Base-by-base conservation (phyloP, 2,113 vertebrate species). In the Apistogramma diplotaenia region DNA sequence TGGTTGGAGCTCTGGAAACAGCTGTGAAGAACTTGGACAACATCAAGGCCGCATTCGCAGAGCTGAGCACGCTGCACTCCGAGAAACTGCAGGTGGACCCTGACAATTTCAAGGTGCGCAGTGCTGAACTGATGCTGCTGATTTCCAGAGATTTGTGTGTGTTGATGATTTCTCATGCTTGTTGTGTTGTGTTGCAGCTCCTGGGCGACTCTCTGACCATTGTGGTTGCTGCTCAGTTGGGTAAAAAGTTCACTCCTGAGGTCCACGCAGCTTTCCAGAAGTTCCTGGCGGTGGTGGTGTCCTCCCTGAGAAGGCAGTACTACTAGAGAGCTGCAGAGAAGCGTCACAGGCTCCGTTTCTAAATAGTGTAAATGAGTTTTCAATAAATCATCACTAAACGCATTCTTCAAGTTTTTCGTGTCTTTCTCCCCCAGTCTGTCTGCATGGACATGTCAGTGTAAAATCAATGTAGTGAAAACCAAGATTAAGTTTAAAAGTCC, bases 81-180 rank as follows among this genome's bases (percentile, higher is more conserved):
- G 95, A 96, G 57, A 95, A 96, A 21, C 94, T 97, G 82, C 95
- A 96, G 0, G 95, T 97, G 88, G 96, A 97, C 76, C 96, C 96
- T 1, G 95, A 95, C 85, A 94, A 93, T 70, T 93, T 93, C 77
- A 91, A 16, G 87, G 93, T 93, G 78, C 13, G 67, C 49, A 13
- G n/a, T 35, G 49, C 0, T 0, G 62, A 70, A 61, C 1, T 61
- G 3, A 37, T 60, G 29, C 1, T n/a, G 33, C 29, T 59, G 57
- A 18, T 11, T 6, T 27, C 0, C 9, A 33, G 2, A n/a, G 1
- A 0, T 33, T 3, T 46, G 4, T 46, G 12, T 1, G 11, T 46
- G 40, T 13, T 21, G 10, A 19, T 29, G 25, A 3, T 61, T 8
- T 37, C 13, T 83, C 19, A 73, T 62, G n/a, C n/a, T n/a, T n/a